Base-by-base conservation (phyloP, 1,140 invertebrate genomes). In the Physella acuta region DNA sequence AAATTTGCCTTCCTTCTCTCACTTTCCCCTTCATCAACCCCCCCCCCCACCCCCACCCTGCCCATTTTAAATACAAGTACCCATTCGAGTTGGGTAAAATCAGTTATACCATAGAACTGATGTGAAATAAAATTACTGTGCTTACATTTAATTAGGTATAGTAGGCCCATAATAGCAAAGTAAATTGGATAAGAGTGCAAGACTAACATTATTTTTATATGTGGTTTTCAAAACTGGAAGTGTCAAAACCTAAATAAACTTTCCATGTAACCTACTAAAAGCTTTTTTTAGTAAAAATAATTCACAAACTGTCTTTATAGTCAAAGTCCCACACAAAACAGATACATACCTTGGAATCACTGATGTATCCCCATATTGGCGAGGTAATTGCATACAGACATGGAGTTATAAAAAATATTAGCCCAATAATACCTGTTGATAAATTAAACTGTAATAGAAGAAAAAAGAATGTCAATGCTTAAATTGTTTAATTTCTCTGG, bases 351-450 rank as follows among this genome's bases (percentile, higher is more conserved):
- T 78, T 81, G 30, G 63, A 73, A 63, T 82, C 83, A 26, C 74
- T 73, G 16, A 84, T 44, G 70, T 78, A 81, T 1, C 84, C 84
- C 76, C 77, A 84, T 2, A 79, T 37, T 0, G 84, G 83, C n/a
- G 82, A 80, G 8, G 78, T 81, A 1, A 84, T 31, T 5, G 77
- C 78, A 71, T 86, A 86, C 0, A 80, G 39, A 0, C 68, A 74
- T n/a, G 83, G 76, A n/a, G 68, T 71, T 17, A 81, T 74, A 17
- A 82, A 73, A 75, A 86, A 86, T 51, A 85, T 75, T 39, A 84
- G 66, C 31, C 84, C 83, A 5, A 85, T 69, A 5, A 70, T 4
- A 55, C 72, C 71, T 36, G 79, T 73, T n/a, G 71, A 73, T 17
- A 83, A 70, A 33, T 80, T 36, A 55, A 84, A 80, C 82, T 85